Conservation (phyloP, 92 coral and sea anemone genomes). For the Zoanthus solanderi region DNA sequence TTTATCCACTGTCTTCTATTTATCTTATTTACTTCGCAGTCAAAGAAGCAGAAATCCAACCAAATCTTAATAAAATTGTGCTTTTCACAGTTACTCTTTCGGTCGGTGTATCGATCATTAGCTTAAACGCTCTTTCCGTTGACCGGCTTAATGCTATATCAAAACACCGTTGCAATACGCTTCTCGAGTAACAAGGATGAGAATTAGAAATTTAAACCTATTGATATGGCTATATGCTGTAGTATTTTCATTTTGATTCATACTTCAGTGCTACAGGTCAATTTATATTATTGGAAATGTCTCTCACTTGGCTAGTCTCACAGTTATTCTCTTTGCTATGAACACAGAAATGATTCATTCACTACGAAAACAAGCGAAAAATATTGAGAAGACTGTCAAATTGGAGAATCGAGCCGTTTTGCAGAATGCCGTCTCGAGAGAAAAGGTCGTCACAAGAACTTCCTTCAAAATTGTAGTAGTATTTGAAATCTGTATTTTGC, state of each 20-base stretch:
- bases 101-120: neutral
- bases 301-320: neutral
- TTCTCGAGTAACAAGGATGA: neutral
- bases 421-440: neutral
- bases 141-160: slow-evolving; percentile 2
- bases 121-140: neutral
- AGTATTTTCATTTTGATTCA: neutral
- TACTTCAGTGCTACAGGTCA: neutral
- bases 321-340: neutral
- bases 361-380: neutral
- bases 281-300: neutral
- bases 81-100: neutral
- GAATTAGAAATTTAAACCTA: neutral
- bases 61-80: too few relatives aligned
- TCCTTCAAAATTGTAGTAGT: neutral
- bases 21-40: too few relatives aligned
- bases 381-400: neutral
- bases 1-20: too few relatives aligned
- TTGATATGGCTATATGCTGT: neutral
- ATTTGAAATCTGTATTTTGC: neutral
- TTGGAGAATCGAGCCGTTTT: neutral
- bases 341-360: slow-evolving; percentile 4
- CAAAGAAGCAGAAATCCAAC: too few relatives aligned
- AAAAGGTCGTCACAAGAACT: neutral
- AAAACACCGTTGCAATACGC: slow-evolving; percentile 12